Conservation (phyloP, 2,113 vertebrate genomes). For the Oreochromis tanganicae region DNA sequence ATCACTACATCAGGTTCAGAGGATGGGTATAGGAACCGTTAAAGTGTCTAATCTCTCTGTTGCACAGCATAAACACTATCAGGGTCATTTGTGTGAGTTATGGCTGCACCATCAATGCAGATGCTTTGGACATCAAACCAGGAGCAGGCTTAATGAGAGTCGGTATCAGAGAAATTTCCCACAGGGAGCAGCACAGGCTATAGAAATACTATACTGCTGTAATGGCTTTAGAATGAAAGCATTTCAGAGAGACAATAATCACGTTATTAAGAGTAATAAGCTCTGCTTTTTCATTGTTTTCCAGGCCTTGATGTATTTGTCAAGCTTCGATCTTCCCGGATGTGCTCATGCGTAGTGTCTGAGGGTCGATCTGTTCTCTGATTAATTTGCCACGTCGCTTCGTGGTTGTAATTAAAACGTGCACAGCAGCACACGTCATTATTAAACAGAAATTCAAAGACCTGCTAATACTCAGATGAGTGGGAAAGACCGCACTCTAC, state of each 20-base stretch:
- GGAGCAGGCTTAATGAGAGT: background rate
- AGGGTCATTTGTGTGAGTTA: conserved; percentile 18
- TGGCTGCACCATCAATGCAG: conserved; percentile 17
- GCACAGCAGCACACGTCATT: background rate
- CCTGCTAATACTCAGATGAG: background rate
- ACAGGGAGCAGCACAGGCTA: background rate
- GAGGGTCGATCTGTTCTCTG: background rate
- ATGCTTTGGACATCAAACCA: background rate
- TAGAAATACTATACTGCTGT: background rate
- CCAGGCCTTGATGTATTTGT: background rate
- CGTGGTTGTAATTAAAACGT: background rate
- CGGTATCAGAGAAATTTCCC: background rate
- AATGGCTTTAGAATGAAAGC: background rate
- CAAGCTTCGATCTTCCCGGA: background rate
- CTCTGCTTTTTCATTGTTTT: background rate
- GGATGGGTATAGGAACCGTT: background rate
- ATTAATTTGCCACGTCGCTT: background rate
- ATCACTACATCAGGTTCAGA: background rate
- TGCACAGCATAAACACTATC: background rate
- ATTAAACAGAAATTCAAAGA: background rate
- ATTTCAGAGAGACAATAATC: background rate
- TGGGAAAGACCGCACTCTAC: background rate
- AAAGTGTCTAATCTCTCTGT: background rate
- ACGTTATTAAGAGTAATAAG: background rate
- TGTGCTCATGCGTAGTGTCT: background rate